A percentile compares a stretch with the other conserved stretches of the same genome.
Evolutionary conservation across 2,797 vertebrate genomes (phyloP).

Genomic region (Emydoidea blandingii): DNA sequence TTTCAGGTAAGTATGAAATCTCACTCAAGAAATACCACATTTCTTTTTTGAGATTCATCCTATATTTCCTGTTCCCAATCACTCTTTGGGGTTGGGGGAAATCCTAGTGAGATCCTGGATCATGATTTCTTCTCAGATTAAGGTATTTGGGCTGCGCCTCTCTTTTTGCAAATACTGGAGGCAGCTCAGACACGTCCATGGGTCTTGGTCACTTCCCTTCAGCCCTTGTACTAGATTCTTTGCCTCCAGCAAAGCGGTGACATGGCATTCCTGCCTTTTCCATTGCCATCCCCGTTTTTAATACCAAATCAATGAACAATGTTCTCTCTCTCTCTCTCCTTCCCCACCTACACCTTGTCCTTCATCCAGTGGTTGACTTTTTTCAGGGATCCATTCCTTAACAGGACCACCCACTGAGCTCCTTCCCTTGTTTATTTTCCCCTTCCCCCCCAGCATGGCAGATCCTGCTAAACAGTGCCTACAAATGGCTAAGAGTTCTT

Average conservation of each 20-base stretch:
- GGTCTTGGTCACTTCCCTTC: not conserved
- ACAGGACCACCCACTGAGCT: not conserved
- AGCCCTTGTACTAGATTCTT: not conserved
- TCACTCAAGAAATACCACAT: not conserved
- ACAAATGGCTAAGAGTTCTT: not conserved
- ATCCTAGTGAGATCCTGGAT: not conserved
- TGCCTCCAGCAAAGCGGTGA: not conserved
- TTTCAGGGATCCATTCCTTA: not conserved
- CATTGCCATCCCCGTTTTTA: not conserved
- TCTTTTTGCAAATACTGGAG: not conserved
- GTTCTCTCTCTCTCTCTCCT: not conserved
- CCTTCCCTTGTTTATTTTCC: not conserved
- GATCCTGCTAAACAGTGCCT: not conserved
- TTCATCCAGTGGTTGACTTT: not conserved
- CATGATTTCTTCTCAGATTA: not conserved
- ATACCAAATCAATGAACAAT: not conserved
- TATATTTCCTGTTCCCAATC: not conserved
- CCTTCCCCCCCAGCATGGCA: not conserved
- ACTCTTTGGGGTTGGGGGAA: not conserved
- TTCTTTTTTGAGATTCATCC: not conserved
- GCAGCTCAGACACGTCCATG: not conserved
- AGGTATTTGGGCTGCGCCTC: not conserved
- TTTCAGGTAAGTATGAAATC: constrained; percentile 88
- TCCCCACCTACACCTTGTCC: rapidly evolving
- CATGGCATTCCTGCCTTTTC: not conserved